These are phyloP conservation scores for Halcyon malimbica DNA, from an alignment of 2,113 vertebrate genomes.

Conservation along the genomic window DNA sequence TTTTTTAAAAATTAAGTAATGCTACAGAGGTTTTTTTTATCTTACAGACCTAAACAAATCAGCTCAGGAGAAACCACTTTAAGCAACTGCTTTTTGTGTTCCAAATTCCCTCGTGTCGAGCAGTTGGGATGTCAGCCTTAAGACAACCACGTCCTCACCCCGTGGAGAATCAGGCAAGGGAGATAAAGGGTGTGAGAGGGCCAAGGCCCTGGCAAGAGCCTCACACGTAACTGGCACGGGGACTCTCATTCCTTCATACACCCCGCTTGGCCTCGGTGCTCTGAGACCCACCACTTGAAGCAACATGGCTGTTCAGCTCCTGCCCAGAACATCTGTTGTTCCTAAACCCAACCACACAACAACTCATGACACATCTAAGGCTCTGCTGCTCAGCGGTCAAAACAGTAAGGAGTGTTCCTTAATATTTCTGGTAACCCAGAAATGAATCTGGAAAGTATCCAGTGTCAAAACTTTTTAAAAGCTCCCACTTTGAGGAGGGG, in stretches of 20 bases:
- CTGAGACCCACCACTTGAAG: neutral
- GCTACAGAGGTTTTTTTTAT: neutral
- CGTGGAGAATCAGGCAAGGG: neutral
- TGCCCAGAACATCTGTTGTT: neutral
- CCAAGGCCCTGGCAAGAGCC: neutral
- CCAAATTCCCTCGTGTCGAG: neutral
- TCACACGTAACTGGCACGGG: neutral
- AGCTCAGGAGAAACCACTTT: neutral
- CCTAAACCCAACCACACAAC: neutral
- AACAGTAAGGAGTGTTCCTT: neutral
- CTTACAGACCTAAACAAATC: neutral
- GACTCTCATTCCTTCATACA: accelerated
- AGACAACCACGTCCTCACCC: neutral
- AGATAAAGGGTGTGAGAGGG: neutral
- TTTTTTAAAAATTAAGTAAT: neutral
- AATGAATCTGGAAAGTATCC: neutral
- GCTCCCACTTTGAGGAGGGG: neutral
- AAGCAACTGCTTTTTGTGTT: neutral
- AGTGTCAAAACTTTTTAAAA: neutral
- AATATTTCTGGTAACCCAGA: too few relatives aligned
- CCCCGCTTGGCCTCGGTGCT: neutral
- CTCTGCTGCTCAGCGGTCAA: neutral
- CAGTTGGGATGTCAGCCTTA: neutral
- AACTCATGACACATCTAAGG: accelerated
- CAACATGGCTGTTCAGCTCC: accelerated